Evolutionary conservation across 2,113 vertebrate genomes (phyloP).

Genomic region (Crypturellus undulatus): DNA sequence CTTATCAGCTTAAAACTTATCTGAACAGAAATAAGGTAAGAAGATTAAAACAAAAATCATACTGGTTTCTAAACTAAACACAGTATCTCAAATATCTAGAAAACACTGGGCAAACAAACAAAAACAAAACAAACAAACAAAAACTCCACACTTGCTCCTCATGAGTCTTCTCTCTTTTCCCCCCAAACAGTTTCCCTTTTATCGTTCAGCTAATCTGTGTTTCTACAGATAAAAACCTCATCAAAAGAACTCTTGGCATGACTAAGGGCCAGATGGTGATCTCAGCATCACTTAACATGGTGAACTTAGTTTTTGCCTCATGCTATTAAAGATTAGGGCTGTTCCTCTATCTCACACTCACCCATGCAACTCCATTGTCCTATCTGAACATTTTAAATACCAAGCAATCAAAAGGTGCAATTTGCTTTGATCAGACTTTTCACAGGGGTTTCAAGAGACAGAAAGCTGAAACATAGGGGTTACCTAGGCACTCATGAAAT

Average conservation of each 20-base stretch:
- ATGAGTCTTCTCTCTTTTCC: neutral
- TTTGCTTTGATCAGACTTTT: neutral
- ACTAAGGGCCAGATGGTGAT: neutral
- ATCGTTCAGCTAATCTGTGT: neutral
- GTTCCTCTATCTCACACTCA: neutral
- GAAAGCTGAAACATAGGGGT: neutral
- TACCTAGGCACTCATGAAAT: neutral
- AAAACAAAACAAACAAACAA: neutral
- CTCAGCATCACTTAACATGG: neutral
- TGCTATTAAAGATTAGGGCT: neutral
- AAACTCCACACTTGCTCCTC: neutral
- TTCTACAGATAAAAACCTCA: neutral
- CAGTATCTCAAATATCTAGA: neutral
- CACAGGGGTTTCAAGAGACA: neutral
- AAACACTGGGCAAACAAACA: neutral
- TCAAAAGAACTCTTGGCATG: neutral
- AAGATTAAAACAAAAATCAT: neutral
- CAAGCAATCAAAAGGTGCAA: neutral
- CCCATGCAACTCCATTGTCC: neutral
- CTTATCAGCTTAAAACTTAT: neutral
- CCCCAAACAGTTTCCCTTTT: neutral
- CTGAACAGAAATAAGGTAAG: neutral
- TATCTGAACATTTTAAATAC: neutral
- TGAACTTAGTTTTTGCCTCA: neutral
- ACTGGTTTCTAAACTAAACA: neutral